Evolutionary conservation across 2,888 invertebrate genomes (phyloP).

Genomic region (Lumbricus terrestris): DNA sequence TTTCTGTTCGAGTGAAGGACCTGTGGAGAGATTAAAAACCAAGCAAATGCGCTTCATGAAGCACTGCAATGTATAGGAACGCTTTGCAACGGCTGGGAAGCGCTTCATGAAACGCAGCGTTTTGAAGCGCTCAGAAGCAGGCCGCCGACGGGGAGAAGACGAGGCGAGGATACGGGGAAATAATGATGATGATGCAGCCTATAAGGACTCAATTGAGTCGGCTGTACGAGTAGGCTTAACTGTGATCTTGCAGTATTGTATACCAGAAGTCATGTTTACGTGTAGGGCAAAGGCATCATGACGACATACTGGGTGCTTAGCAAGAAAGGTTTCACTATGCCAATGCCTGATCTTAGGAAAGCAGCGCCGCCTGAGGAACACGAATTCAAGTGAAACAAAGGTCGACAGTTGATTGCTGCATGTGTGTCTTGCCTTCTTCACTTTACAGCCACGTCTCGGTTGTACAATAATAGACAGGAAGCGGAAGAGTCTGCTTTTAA

Average conservation of each 20-base stretch:
- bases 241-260: not conserved
- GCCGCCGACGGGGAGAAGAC: too few species aligned
- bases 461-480: not conserved
- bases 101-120: too few species aligned
- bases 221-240: too few species aligned
- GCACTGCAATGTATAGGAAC: too few species aligned
- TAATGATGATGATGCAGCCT: too few species aligned
- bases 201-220: too few species aligned
- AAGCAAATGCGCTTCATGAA: too few species aligned
- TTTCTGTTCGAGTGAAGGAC: too few species aligned
- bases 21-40: too few species aligned
- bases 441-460: not conserved
- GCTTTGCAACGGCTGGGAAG: too few species aligned
- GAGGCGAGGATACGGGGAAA: too few species aligned
- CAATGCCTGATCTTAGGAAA: slow-evolving; percentile 16
- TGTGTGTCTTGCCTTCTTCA: not conserved
- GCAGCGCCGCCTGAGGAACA: slow-evolving; percentile 16
- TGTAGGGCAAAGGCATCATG: slow-evolving; percentile 22
- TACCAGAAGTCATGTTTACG: not conserved
- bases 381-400: slow-evolving; percentile 14
- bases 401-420: not conserved
- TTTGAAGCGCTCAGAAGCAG: too few species aligned
- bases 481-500: not conserved
- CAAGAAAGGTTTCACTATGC: slow-evolving; percentile 16
- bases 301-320: slow-evolving; percentile 21